Percentiles rank a stretch among this genome's conserved stretches.
These are phyloP conservation scores for Trichonephila clavata DNA, from an alignment of 1,140 invertebrate species.

Conservation along the genomic window DNA sequence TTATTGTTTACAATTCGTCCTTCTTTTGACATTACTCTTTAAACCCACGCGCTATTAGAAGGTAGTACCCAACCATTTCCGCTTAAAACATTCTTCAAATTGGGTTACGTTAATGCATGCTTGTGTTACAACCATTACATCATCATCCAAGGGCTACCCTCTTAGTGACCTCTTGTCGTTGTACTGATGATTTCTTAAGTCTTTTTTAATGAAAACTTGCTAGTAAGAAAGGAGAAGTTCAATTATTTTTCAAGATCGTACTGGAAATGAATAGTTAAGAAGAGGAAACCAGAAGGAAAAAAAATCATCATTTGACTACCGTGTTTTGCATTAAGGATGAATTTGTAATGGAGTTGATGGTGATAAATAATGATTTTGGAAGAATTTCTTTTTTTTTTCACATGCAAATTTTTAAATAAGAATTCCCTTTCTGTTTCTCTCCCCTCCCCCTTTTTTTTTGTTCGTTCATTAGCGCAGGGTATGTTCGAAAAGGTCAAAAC, in stretches of 20 bases:
- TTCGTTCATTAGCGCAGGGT: too few species aligned
- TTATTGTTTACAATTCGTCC: neutral
- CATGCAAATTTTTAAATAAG: too few species aligned
- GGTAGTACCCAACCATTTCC: conserved; percentile 3
- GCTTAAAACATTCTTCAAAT: conserved; percentile 7
- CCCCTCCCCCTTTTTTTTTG: too few species aligned
- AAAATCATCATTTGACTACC: neutral
- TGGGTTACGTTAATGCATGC: conserved; percentile 5
- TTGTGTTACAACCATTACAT: neutral
- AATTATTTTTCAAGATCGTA: neutral
- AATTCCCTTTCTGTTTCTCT: too few species aligned
- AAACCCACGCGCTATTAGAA: conserved; percentile 3
- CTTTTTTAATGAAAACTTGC: conserved; percentile 2
- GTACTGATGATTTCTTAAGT: neutral
- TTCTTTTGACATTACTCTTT: conserved; percentile 16
- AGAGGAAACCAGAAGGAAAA: neutral
- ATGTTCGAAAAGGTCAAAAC: too few species aligned
- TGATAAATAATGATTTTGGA: neutral
- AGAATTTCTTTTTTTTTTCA: too few species aligned
- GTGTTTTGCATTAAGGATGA: neutral
- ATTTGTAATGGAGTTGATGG: neutral
- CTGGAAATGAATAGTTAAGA: neutral
- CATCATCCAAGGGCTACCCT: neutral
- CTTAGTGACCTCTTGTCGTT: neutral
- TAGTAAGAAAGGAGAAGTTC: neutral